Percentiles rank a stretch among this genome's conserved stretches.
Evolutionary conservation across 2,888 invertebrate species (phyloP).

Genomic region (Andrena bucephala): DNA sequence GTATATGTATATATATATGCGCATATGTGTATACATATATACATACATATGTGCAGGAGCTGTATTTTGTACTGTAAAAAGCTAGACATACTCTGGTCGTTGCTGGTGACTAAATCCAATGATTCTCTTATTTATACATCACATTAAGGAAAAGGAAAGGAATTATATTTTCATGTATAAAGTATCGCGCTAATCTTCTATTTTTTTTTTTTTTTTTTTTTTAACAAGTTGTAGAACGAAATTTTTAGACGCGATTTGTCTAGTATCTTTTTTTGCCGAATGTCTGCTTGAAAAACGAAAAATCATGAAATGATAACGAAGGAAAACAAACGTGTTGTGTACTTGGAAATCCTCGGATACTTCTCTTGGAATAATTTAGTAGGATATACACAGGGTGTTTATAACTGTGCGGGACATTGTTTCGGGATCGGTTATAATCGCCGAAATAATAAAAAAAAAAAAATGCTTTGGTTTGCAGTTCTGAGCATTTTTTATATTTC

Average conservation of each 20-base stretch:
- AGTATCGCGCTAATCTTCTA: constrained; percentile 50
- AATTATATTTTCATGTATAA: constrained; percentile 72
- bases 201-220: constrained; percentile 36
- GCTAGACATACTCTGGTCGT: constrained; percentile 83
- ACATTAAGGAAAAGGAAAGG: constrained; percentile 47
- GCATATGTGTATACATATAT: constrained; percentile 74
- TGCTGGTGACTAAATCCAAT: constrained; percentile 77
- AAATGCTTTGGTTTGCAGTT: too few species aligned
- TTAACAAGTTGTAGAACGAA: constrained; percentile 62
- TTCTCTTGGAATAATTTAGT: constrained; percentile 22
- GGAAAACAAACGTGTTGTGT: constrained; percentile 19
- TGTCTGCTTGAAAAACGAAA: constrained; percentile 21
- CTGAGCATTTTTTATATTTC: too few species aligned
- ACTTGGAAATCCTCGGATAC: constrained; percentile 39
- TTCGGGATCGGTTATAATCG: too few species aligned
- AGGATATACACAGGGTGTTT: constrained; percentile 52
- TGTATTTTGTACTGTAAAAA: constrained; percentile 85
- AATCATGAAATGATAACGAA: constrained; percentile 45
- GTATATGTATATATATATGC: constrained; percentile 78
- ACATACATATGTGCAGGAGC: constrained; percentile 80
- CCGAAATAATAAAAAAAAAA: too few species aligned
- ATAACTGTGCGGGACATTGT: background rate
- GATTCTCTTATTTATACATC: constrained; percentile 68
- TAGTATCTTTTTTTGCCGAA: constrained; percentile 44
- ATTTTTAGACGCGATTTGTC: constrained; percentile 63